These are phyloP conservation scores for Gobiocypris rarus DNA, from an alignment of 2,113 vertebrate genomes.

Conservation along the genomic window DNA sequence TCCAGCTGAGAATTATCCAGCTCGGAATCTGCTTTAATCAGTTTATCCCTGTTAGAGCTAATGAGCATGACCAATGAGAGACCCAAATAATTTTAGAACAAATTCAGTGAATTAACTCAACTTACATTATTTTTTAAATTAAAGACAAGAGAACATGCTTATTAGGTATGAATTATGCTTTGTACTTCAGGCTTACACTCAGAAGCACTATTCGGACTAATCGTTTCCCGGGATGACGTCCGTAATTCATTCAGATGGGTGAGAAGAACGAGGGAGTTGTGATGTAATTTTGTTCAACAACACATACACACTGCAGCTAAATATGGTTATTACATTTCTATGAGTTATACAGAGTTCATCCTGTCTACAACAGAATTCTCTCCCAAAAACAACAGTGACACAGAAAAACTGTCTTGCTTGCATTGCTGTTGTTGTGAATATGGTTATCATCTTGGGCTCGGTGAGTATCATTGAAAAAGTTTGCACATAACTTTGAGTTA, in stretches of 20 bases:
- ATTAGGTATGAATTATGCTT: conserved; percentile 15
- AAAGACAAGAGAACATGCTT: conserved; percentile 20
- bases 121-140: background rate
- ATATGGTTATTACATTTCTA: background rate
- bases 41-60: conserved; percentile 16
- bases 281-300: background rate
- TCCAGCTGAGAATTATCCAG: conserved; percentile 25
- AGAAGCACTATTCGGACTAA: conserved; percentile 9
- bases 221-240: background rate
- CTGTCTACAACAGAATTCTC: background rate
- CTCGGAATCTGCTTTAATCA: conserved; percentile 27
- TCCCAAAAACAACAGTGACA: background rate
- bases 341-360: background rate
- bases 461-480: background rate
- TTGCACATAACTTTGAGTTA: background rate
- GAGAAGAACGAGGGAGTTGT: no score
- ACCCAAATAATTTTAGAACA: conserved; percentile 18
- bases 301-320: background rate
- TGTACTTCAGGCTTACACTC: background rate
- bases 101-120: conserved; percentile 5
- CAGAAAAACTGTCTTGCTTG: background rate
- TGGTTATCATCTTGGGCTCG: background rate
- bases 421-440: background rate
- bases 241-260: no score
- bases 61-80: conserved; percentile 12